Conservation (phyloP, 2,113 vertebrate species). For the Alectura lathami region DNA sequence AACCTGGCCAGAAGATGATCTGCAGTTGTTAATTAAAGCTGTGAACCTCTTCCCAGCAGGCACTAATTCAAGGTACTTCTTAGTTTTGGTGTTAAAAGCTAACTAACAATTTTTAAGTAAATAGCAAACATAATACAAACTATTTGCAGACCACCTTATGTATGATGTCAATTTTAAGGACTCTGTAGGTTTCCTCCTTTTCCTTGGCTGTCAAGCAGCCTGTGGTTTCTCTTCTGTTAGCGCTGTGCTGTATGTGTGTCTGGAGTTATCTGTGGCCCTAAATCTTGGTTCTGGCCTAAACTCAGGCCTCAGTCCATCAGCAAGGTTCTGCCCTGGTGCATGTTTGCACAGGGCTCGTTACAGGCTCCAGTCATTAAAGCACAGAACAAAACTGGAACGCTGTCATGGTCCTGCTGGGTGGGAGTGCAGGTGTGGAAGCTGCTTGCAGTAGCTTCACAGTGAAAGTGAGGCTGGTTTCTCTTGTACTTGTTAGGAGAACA, state of each 20-base stretch:
- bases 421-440: background rate
- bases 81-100: background rate
- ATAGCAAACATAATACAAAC: background rate
- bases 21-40: conserved; percentile 96
- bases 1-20: conserved; percentile 94
- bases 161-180: background rate
- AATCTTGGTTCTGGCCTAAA: background rate
- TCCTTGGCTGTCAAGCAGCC: background rate
- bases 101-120: background rate
- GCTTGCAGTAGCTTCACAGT: background rate
- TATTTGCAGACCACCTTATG: background rate
- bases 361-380: background rate
- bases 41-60: conserved; percentile 98
- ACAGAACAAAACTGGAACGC: background rate
- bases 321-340: background rate
- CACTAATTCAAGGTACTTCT: conserved; percentile 93
- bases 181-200: background rate
- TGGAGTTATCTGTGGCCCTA: background rate
- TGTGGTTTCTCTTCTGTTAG: background rate
- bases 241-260: accelerated
- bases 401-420: background rate
- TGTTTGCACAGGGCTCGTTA: background rate
- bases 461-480: background rate
- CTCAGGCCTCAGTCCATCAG: background rate
- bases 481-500: background rate